Conservation (phyloP, 2,113 vertebrate species). For the Xenus cinereus region DNA sequence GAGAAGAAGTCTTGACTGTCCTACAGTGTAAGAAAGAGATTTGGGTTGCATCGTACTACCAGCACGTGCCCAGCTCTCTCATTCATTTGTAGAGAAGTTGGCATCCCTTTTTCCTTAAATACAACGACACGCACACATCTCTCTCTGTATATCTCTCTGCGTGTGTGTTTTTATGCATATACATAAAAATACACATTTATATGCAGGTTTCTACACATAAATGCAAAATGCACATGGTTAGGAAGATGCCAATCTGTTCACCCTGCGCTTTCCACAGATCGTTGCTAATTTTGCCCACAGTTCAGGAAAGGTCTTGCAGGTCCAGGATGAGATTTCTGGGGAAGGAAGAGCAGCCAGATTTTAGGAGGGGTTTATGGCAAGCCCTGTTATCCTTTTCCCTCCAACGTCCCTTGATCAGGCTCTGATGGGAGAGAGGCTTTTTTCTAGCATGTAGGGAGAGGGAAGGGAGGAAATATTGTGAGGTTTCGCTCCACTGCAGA, state of each 20-base stretch:
- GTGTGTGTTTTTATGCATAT: neutral
- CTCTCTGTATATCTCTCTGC: neutral
- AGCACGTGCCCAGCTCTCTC: neutral
- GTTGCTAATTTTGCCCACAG: neutral
- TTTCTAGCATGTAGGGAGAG: neutral
- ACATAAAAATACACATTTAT: neutral
- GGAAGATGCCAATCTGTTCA: neutral
- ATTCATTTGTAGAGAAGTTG: neutral
- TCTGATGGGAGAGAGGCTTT: neutral
- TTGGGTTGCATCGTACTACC: neutral
- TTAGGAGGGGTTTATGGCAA: neutral
- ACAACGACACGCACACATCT: neutral
- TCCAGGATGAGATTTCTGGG: neutral
- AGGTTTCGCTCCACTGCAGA: fast-evolving
- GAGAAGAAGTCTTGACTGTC: neutral
- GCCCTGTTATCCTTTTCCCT: neutral
- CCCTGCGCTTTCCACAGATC: neutral
- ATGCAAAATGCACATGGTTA: neutral
- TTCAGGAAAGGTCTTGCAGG: neutral
- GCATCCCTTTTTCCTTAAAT: neutral
- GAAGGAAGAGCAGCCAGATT: neutral
- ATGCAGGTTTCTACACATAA: neutral
- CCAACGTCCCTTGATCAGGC: neutral
- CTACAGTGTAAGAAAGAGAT: neutral
- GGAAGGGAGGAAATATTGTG: neutral